Base-by-base conservation (phyloP, 2,797 vertebrate genomes). In the Pantherophis vulpinus region DNA sequence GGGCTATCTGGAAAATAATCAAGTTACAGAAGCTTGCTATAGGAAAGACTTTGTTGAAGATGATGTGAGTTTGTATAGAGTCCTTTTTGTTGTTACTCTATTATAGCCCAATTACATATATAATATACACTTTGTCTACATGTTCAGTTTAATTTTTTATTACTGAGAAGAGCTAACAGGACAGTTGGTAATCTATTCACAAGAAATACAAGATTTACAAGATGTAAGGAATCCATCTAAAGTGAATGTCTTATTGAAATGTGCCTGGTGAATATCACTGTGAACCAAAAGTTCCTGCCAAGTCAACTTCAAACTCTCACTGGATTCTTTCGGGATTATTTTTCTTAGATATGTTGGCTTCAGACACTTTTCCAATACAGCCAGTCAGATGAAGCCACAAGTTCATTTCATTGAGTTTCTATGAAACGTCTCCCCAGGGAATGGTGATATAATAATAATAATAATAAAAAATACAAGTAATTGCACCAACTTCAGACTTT, bases 301-400 rank as follows among this genome's bases (percentile, higher is more conserved):
- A 56, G 1, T 42, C 55, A 92, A 27, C 51, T 83, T 93, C 66
- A 29, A 79, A 93, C 70, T 89, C 94, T 83, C 58, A 70, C 1
- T 61, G 18, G 86, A 92, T 94, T 79, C 16, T 94, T 88, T 91
- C 42, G 1, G 47, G 56, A 88, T 27, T 93, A 14, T 93, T 70
- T 79, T 58, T 66, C 88, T 32, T 74, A 47, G 0, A 74, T 61
- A 59, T 56, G 61, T 86, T 27, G 0, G 0, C 11, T 0, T 0
- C 8, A n/a, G 25, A 70, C 32, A 47, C 37, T 91, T 93, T 92
- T 74, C 93, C 37, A 91, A 86, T 16, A 16, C 20, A 94, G 89
- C 83, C 91, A 90, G 60, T 79, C 61, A 89, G 32, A 13, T 66
- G 47, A 87, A 90, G 70, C 29, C 5, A 0, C 20, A 37, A 89